Percentiles rank a stretch among this genome's conserved stretches.
phyloP scores from a whole-genome alignment of 1,140 invertebrate species.

The Drosophila orena region DNA sequence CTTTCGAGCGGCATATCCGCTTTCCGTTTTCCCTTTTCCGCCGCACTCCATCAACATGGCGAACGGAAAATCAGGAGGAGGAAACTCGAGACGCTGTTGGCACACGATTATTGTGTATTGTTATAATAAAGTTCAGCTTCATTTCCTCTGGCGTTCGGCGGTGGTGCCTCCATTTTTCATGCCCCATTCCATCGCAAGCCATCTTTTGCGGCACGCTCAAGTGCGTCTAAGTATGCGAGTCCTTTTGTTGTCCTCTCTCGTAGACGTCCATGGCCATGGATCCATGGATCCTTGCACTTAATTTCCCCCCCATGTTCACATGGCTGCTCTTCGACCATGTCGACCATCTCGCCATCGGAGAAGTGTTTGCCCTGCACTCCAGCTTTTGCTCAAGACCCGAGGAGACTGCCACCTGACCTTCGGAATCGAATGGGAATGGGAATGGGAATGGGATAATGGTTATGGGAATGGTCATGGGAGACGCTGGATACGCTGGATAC shows the following conservation, averaged over 20 bases:
- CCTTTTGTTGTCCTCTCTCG: constrained; percentile 50
- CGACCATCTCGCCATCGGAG: constrained; percentile 26
- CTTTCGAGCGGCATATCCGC: constrained; percentile 44
- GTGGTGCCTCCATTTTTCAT: constrained; percentile 28
- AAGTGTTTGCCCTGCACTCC: constrained; percentile 74
- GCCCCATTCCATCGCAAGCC: neutral
- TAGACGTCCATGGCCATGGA: constrained; percentile 10
- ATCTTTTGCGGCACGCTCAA: constrained; percentile 19
- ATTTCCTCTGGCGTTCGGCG: constrained; percentile 58
- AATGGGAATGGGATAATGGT: too few relatives aligned
- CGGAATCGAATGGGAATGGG: constrained; percentile 5
- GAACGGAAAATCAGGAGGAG: constrained; percentile 17
- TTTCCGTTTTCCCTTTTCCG: constrained; percentile 41
- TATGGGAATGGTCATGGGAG: too few relatives aligned
- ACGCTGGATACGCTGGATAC: neutral
- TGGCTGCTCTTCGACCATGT: constrained; percentile 30
- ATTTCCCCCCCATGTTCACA: constrained; percentile 64
- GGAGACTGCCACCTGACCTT: constrained; percentile 49
- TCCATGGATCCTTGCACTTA: constrained; percentile 57
- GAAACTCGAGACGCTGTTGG: constrained; percentile 18
- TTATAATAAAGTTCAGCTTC: constrained; percentile 79
- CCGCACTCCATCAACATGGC: constrained; percentile 36
- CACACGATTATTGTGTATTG: constrained; percentile 70
- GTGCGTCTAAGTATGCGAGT: constrained; percentile 51
- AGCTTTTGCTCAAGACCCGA: constrained; percentile 34